These are phyloP conservation scores for Muschampia plurimacula DNA, from an alignment of 2,888 invertebrate genomes.

Conservation along the genomic window DNA sequence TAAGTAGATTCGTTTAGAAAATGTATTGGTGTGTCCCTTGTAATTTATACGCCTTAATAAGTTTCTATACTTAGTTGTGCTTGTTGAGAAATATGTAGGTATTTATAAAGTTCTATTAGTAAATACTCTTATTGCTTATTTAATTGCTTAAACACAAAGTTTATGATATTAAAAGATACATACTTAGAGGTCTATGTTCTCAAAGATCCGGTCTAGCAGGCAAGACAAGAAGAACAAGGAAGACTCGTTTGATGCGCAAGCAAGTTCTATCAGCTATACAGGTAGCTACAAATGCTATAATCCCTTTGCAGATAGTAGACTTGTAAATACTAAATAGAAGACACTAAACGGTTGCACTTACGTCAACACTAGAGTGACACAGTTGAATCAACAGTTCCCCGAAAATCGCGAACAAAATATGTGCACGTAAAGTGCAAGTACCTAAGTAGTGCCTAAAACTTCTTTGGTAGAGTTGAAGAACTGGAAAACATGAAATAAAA, in stretches of 20 bases:
- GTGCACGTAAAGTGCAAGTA: slow-evolving; percentile 13
- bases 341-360: slow-evolving; percentile 22
- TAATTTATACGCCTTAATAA: too few relatives aligned
- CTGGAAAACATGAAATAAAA: too few relatives aligned
- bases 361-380: slow-evolving; percentile 32
- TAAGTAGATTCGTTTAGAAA: too few relatives aligned
- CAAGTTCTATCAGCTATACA: slow-evolving; percentile 28
- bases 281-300: background rate
- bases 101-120: too few relatives aligned
- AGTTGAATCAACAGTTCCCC: slow-evolving; percentile 32
- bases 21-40: too few relatives aligned
- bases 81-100: too few relatives aligned
- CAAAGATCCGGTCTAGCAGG: slow-evolving; percentile 34
- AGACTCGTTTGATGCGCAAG: slow-evolving; percentile 29
- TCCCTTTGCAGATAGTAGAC: slow-evolving; percentile 12
- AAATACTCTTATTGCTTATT: background rate
- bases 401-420: slow-evolving; percentile 23
- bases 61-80: too few relatives aligned
- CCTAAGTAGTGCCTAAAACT: background rate
- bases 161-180: background rate
- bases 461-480: too few relatives aligned
- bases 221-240: slow-evolving; percentile 40
- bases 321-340: slow-evolving; percentile 18
- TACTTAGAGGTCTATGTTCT: slow-evolving; percentile 16
- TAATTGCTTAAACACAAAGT: background rate